Conservation (phyloP, 2,888 invertebrate genomes). For the Nephrotoma guestfalica region DNA sequence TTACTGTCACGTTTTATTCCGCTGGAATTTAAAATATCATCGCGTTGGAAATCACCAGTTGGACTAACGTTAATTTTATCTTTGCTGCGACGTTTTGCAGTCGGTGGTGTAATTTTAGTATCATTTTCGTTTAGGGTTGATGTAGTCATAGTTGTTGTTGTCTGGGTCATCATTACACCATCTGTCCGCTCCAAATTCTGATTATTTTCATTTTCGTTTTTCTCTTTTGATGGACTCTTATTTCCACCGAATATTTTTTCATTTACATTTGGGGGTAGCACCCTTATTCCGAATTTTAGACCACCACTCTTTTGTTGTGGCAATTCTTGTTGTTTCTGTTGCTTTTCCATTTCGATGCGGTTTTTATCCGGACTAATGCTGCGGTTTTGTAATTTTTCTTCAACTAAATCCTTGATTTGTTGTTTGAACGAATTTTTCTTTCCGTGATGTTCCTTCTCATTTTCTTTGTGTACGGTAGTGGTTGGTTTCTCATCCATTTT, state of each 20-base stretch:
- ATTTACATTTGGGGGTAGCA: constrained; percentile 42
- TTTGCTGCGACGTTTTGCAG: constrained; percentile 37
- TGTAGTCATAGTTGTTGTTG: constrained; percentile 4
- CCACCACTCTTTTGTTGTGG: constrained; percentile 33
- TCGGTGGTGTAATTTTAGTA: constrained; percentile 19
- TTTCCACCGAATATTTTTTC: constrained; percentile 33
- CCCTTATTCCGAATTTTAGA: constrained; percentile 54
- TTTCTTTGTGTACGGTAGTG: constrained; percentile 9
- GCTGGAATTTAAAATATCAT: constrained; percentile 37
- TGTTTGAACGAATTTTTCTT: constrained; percentile 10
- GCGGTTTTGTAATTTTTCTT: constrained; percentile 11
- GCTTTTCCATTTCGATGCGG: constrained; percentile 31
- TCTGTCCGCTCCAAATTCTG: constrained; percentile 34
- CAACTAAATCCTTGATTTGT: constrained; percentile 10
- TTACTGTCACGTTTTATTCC: constrained; percentile 43
- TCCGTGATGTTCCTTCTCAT: constrained; percentile 8
- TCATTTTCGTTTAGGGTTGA: constrained; percentile 13
- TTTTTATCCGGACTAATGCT: constrained; percentile 9
- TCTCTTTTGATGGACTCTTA: constrained; percentile 18
- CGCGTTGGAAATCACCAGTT: constrained; percentile 29
- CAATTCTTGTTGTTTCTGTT: constrained; percentile 21
- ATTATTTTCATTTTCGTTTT: constrained; percentile 13
- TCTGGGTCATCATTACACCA: not conserved
- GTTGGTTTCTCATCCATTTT: constrained; percentile 11
- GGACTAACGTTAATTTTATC: constrained; percentile 26